A percentile compares a stretch with the other conserved stretches of the same genome.
Conservation (phyloP, 1,140 invertebrate species). For the Penaeus chinensis region DNA sequence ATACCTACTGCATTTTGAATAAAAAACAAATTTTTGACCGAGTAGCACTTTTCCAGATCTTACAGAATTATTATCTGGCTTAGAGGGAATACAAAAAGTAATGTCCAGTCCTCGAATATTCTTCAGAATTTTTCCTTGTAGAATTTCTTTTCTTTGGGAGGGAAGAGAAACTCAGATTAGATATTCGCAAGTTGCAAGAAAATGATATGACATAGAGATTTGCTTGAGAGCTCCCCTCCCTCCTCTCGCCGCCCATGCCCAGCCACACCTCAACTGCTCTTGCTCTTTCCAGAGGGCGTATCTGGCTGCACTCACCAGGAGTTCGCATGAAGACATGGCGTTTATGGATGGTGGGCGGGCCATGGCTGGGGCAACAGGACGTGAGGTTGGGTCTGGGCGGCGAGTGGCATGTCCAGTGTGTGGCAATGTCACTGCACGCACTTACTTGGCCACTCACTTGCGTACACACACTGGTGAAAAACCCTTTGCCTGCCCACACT, state of each 20-base stretch:
- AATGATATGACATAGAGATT: no score
- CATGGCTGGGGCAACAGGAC: slow-evolving; percentile 39
- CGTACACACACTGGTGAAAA: slow-evolving; percentile 63
- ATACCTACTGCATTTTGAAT: no score
- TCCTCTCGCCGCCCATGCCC: slow-evolving; percentile 28
- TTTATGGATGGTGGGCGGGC: slow-evolving; percentile 44
- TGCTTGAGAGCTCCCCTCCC: background rate
- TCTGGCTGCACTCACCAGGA: slow-evolving; percentile 53
- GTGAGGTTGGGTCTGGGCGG: slow-evolving; percentile 46
- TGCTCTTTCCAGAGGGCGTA: slow-evolving; percentile 55
- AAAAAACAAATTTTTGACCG: no score
- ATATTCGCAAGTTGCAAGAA: no score
- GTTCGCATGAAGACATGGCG: slow-evolving; percentile 48
- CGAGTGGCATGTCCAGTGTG: slow-evolving; percentile 61
- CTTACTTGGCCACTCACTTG: slow-evolving; percentile 62
- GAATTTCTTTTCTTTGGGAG: no score
- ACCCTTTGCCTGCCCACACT: slow-evolving; percentile 63
- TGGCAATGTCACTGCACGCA: slow-evolving; percentile 62
- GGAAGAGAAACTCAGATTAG: no score
- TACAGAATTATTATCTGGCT: no score
- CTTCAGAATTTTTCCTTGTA: no score
- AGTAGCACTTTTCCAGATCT: no score
- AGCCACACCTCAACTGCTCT: slow-evolving; percentile 38
- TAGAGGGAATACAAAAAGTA: no score
- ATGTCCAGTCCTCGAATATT: no score